Evolutionary conservation across 2,888 invertebrate species (phyloP).

Genomic region (Lysandra coridon): DNA sequence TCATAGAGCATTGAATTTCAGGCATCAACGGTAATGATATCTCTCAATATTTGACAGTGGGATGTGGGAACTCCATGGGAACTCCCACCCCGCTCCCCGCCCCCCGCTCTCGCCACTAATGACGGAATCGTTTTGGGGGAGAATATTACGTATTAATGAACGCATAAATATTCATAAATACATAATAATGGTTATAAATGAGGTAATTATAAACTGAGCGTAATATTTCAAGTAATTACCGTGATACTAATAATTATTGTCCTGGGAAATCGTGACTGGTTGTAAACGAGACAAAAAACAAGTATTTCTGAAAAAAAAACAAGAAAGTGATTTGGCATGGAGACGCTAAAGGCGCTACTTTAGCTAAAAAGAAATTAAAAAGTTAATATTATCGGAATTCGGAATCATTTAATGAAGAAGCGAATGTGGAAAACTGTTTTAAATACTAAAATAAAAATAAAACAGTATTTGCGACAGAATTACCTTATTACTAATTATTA

Average conservation of each 20-base stretch:
- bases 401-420: too few relatives aligned
- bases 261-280: not conserved
- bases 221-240: not conserved
- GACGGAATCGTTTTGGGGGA: slow-evolving; percentile 16
- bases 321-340: too few relatives aligned
- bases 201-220: not conserved
- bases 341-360: too few relatives aligned
- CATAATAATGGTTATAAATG: slow-evolving; percentile 16
- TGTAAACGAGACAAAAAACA: too few relatives aligned
- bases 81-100: not conserved
- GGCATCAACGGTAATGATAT: not conserved
- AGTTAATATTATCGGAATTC: too few relatives aligned
- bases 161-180: slow-evolving; percentile 16
- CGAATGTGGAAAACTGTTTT: too few relatives aligned
- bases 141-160: slow-evolving; percentile 14
- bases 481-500: too few relatives aligned
- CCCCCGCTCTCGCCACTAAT: not conserved
- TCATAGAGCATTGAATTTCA: not conserved
- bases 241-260: not conserved
- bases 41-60: slow-evolving; percentile 16
- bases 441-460: too few relatives aligned
- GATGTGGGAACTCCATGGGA: not conserved
- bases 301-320: too few relatives aligned
- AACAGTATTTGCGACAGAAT: too few relatives aligned
- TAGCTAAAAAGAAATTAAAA: too few relatives aligned